Percentiles rank a stretch among this genome's conserved stretches.
phyloP scores from a whole-genome alignment of 2,797 vertebrate species.

The Nyctibius grandis region DNA sequence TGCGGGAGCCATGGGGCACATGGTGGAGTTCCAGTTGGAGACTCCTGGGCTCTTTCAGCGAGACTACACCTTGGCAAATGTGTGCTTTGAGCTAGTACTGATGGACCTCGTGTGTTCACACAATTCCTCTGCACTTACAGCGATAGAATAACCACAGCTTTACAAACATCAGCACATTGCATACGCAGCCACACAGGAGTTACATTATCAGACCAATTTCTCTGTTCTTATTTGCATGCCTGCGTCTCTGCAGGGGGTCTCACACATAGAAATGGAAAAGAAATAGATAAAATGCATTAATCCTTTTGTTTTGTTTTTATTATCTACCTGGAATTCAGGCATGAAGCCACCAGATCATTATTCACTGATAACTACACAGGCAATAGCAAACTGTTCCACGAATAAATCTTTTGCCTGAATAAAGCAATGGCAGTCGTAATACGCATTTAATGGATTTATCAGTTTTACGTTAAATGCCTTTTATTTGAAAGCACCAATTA shows the following conservation, averaged over 20 bases:
- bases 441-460: constrained; percentile 56
- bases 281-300: constrained; percentile 42
- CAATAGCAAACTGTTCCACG: not conserved
- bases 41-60: not conserved
- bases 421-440: constrained; percentile 9
- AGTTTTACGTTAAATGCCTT: constrained; percentile 60
- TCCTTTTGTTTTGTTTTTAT: constrained; percentile 38
- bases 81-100: not conserved
- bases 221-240: not conserved
- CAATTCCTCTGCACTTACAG: not conserved
- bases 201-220: not conserved
- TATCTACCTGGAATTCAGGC: constrained; percentile 57
- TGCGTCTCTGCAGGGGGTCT: not conserved
- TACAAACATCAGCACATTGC: not conserved
- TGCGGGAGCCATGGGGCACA: fast-evolving
- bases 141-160: not conserved
- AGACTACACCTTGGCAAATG: not conserved
- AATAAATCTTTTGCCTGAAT: constrained; percentile 55
- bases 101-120: fast-evolving
- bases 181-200: not conserved
- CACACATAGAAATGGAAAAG: not conserved
- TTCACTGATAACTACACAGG: constrained; percentile 49
- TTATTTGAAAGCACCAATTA: constrained; percentile 59
- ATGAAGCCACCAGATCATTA: constrained; percentile 47
- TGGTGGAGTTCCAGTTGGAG: not conserved